phyloP scores from a whole-genome alignment of 2,888 invertebrate species.

The Lepeophtheirus nordmannii region DNA sequence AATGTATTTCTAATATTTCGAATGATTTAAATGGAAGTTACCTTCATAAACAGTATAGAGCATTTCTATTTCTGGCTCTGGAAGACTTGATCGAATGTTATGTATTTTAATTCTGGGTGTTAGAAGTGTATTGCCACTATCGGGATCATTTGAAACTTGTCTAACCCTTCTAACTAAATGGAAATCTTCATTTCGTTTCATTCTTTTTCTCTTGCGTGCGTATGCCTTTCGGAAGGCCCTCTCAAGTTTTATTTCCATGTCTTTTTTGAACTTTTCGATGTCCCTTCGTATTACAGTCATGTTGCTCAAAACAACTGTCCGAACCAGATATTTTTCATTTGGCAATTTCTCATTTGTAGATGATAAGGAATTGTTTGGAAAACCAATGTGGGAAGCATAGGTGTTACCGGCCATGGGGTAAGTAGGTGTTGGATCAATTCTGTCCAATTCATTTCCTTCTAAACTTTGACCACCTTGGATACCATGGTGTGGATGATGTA shows the following conservation, averaged over 20 bases:
- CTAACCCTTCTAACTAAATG: too few relatives aligned
- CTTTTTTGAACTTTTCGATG: slow-evolving; percentile 8
- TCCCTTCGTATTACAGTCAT: slow-evolving; percentile 16
- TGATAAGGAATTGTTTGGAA: not conserved
- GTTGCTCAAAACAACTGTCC: slow-evolving; percentile 8
- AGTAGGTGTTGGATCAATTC: not conserved
- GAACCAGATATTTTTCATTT: slow-evolving; percentile 6
- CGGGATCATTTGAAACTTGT: not conserved
- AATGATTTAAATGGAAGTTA: not conserved
- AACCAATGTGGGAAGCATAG: not conserved
- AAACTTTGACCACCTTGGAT: too few relatives aligned
- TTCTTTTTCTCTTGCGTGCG: not conserved
- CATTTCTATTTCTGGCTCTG: slow-evolving; percentile 13
- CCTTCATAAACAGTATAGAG: slow-evolving; percentile 16
- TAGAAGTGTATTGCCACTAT: not conserved
- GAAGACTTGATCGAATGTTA: slow-evolving; percentile 17
- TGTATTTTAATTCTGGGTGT: slow-evolving; percentile 11
- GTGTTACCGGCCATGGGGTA: not conserved
- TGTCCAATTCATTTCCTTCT: not conserved
- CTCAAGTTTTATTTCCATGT: slow-evolving; percentile 14
- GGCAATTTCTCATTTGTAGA: not conserved
- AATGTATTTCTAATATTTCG: too few relatives aligned
- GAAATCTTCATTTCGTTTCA: not conserved
- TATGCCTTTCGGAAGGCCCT: slow-evolving; percentile 14
- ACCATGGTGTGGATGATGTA: too few relatives aligned